Conservation (phyloP, 2,797 vertebrate genomes). For the Odontamblyopus lacepedii region DNA sequence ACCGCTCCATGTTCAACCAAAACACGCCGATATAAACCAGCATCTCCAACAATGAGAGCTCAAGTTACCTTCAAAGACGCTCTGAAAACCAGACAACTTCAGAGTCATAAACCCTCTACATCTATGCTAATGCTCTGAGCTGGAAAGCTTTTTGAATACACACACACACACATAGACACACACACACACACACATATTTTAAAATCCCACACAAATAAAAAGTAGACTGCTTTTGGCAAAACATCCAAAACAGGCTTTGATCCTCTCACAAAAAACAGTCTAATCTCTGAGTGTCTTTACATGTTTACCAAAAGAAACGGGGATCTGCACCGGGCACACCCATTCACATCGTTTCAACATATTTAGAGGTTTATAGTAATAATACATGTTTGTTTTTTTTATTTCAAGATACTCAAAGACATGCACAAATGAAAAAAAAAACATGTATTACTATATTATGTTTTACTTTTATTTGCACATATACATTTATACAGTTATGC, state of each 20-base stretch:
- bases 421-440: too few relatives aligned
- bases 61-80: slow-evolving; percentile 24
- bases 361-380: too few relatives aligned
- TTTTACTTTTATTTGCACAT: too few relatives aligned
- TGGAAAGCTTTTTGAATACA: slow-evolving; percentile 8
- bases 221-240: slow-evolving; percentile 51
- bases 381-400: too few relatives aligned
- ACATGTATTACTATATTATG: too few relatives aligned
- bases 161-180: too few relatives aligned
- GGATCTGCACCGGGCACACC: background rate
- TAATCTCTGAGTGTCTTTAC: slow-evolving; percentile 48
- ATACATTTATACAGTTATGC: too few relatives aligned
- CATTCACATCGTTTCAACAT: too few relatives aligned
- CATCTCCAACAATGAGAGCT: slow-evolving; percentile 28
- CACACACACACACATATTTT: slow-evolving; percentile 5
- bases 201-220: slow-evolving; percentile 47
- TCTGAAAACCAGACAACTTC: slow-evolving; percentile 45
- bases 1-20: slow-evolving; percentile 14
- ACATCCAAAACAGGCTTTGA: slow-evolving; percentile 58
- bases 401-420: too few relatives aligned
- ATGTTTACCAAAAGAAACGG: background rate
- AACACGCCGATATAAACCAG: slow-evolving; percentile 3
- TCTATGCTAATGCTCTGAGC: slow-evolving; percentile 39
- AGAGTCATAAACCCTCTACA: slow-evolving; percentile 21
- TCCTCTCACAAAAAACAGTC: slow-evolving; percentile 60